These are phyloP conservation scores for Stomatorhinus ivindoensis DNA, from an alignment of 2,113 vertebrate species.

Conservation along the genomic window DNA sequence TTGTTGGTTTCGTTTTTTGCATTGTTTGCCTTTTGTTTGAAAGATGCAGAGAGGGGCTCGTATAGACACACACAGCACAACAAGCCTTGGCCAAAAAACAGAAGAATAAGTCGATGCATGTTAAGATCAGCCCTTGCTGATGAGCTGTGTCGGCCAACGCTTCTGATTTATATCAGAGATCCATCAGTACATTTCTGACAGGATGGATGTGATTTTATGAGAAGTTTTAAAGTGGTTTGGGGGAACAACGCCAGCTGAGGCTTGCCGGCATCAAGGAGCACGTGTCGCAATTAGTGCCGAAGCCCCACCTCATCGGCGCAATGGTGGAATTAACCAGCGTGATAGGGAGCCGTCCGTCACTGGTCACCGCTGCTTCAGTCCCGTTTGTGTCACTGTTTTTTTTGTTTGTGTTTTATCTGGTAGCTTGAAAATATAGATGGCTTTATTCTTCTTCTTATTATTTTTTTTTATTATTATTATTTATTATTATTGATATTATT, in stretches of 20 bases:
- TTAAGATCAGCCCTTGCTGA: constrained; percentile 36
- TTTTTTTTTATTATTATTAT: too few relatives aligned
- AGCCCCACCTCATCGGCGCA: constrained; percentile 19
- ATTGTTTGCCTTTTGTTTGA: constrained; percentile 47
- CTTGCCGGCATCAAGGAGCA: background rate
- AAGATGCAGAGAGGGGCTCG: constrained; percentile 54
- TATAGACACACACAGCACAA: constrained; percentile 41
- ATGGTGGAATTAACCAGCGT: background rate
- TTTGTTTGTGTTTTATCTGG: background rate
- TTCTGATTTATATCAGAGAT: constrained; percentile 45
- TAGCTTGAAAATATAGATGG: background rate
- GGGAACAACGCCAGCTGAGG: constrained; percentile 50
- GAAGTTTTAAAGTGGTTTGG: constrained; percentile 46
- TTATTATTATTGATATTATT: background rate
- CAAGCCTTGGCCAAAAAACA: constrained; percentile 10
- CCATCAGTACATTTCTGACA: constrained; percentile 30
- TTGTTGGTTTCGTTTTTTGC: constrained; percentile 42
- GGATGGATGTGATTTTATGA: constrained; percentile 43
- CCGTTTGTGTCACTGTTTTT: background rate
- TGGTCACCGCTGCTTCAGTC: background rate
- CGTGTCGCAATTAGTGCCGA: constrained; percentile 48
- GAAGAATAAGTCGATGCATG: constrained; percentile 13
- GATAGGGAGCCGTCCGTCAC: background rate
- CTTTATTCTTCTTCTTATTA: background rate
- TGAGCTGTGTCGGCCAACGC: constrained; percentile 41